A percentile compares a stretch with the other conserved stretches of the same genome.
Conservation (phyloP, 2,113 vertebrate genomes). For the Albula glossodonta region DNA sequence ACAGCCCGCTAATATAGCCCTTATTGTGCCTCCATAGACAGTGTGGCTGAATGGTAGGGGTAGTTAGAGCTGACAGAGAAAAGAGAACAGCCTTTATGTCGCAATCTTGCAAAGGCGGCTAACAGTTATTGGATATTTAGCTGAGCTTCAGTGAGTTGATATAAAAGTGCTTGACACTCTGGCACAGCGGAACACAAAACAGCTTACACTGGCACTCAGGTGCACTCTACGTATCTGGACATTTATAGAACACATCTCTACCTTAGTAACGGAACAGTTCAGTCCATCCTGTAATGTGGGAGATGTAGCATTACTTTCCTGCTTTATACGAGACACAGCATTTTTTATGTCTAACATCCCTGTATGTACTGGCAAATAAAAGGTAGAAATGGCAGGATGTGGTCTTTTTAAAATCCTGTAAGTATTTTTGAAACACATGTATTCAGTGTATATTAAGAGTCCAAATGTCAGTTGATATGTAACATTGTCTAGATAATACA, state of each 20-base stretch:
- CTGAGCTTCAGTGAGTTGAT: background rate
- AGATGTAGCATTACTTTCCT: background rate
- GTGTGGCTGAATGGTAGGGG: background rate
- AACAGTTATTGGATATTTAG: background rate
- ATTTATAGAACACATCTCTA: background rate
- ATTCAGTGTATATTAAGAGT: background rate
- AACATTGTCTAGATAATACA: background rate
- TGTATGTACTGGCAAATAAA: background rate
- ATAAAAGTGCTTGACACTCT: background rate
- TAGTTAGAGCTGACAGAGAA: background rate
- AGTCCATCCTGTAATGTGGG: background rate
- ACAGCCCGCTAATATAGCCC: background rate
- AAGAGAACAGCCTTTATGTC: background rate
- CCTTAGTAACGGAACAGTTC: slow-evolving; percentile 3
- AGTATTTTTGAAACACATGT: background rate
- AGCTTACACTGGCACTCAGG: background rate
- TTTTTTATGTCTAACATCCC: background rate
- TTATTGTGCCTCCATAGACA: background rate
- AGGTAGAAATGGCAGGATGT: background rate
- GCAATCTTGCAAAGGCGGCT: background rate
- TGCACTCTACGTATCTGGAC: background rate
- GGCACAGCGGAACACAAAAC: background rate
- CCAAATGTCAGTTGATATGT: background rate
- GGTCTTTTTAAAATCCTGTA: background rate
- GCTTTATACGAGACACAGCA: background rate